Evolutionary conservation across 2,113 vertebrate genomes (phyloP), one percentile per base, ranked within the genome.

Genomic region (Pelmatolapia mariae): DNA sequence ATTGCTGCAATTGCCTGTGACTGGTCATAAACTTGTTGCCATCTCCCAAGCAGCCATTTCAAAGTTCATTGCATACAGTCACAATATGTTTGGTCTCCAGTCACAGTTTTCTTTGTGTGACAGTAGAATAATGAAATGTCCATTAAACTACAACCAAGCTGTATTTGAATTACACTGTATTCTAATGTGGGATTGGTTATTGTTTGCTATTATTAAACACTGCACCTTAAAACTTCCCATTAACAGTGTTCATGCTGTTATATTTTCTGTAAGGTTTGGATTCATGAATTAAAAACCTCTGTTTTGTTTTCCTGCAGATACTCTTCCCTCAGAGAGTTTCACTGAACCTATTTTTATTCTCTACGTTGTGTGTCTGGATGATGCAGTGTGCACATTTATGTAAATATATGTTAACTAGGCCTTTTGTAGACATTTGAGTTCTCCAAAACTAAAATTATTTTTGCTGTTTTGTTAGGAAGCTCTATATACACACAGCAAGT

Each of bases 401-500:
- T 81, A 89, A 90, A 88, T 91, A 18, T 86, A 84, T 90, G 84
- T 47, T 80, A 89, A 89, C 40, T 26, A 84, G 79, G 63, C 79
- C 83, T 89, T 87, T 76, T 57, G 68, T 76, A 59, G 56, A 86
- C 8, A 2, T 85, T 68, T 59, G 59, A 79, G 85, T 84, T 89
- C 10, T 86, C 16, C 16, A 38, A 29, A 11, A 40, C 33, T 3
- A n/a, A 8, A 85, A 53, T n/a, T 15, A 50, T 10, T 59, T 50
- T 63, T 85, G 10, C 19, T 84, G 36, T 56, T 73, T 31, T 31
- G 16, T 38, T 71, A 36, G 1, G 4, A 54, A 52, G 45, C 59
- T 31, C 47, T 24, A 82, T 38, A 80, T 40, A 24, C 9, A 82
- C 66, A 85, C 16, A 80, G 38, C 11, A 40, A 47, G 29, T 31